Base-by-base conservation (phyloP, 2,888 invertebrate genomes). In the Podabrus alpinus region DNA sequence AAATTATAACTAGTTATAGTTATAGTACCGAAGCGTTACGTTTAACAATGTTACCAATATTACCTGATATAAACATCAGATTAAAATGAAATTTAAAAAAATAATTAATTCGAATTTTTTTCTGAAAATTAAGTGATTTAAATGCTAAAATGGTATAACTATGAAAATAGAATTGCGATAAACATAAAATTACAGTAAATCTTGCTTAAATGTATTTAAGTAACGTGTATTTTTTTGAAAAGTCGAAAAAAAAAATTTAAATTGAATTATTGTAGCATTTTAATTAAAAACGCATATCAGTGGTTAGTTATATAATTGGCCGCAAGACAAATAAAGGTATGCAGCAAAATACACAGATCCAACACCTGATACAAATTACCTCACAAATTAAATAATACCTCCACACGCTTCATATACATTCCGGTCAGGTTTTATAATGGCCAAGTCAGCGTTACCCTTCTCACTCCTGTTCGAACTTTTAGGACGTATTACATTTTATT, bases 241-340 rank as follows among this genome's bases (percentile, higher is more conserved):
- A n/a, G 13, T 13, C 13, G 13, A 13, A 64, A 13, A 62, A 9
- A 62, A 17, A 62, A 62, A 17, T 62, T 62, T 9, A n/a, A 62
- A 62, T 62, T 62, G 62, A 62, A 64, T 82, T 81, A 81, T 82
- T 82, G 79, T 79, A 77, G 78, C 69, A 77, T 81, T 81, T 82
- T 81, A 82, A 82, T 82, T 82, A 80, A 81, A 81, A 81, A 80
- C 81, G 81, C 81, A 81, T 82, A 81, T 81, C 80, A 78, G 71
- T 71, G 78, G 73, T 75, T 75, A 77, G 71, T 78, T 66, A 72
- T 11, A 45, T 80, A 80, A 80, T 80, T 80, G 79, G 77, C 78
- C 75, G 68, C 75, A 77, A 78, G 79, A 79, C 79, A 79, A 80
- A 79, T 77, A 80, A 64, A 75, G 72, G 78, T 75, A 69, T 76